Evolutionary conservation across 2,113 vertebrate genomes (phyloP), one percentile per base, ranked within the genome.

Genomic region (Leptobrachium leishanense): DNA sequence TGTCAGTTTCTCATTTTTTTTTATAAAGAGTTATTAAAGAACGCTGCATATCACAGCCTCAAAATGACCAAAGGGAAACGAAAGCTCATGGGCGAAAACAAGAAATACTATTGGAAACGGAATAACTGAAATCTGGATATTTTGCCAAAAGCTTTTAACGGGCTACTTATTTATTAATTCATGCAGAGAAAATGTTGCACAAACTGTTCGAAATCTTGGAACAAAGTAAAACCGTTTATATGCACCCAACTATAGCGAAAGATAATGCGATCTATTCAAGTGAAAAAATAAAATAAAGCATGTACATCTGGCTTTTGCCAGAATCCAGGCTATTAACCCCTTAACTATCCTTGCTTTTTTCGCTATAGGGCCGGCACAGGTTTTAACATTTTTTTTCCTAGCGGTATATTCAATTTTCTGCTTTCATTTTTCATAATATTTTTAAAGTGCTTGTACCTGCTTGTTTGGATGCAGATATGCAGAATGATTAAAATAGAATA

Each of bases 131-230:
- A 80, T 74, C 40, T 43, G 20, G 70, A 74, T 73, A 55, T 80
- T 66, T 74, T 81, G 78, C 78, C 78, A 81, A 80, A 68, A 74
- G 64, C 72, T 81, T 80, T 81, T 74, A 74, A 68, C 53, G 73
- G 78, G 40, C 72, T 74, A 81, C 64, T 81, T 81, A 81, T 74
- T 74, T 81, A 81, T 74, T 74, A 74, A 81, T 81, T 74, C 78
- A 80, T 74, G 78, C 78, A 74, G 64, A 68, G 44, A 80, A 80
- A 74, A 80, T 74, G 71, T 80, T 81, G 72, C 71, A 68, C 78
- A 81, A 81, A 81, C 42, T 59, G 64, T 81, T 81, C 65, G 44
- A 80, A 81, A 81, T 62, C 71, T 81, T 81, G 78, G 78, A 68
- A 81, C 78, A 81, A 68, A 68, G 78, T 68, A 53, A 81, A 81